Percentiles rank a stretch among this genome's conserved stretches.
Conservation (phyloP, 2,888 invertebrate species). For the Brachyptera risi region DNA sequence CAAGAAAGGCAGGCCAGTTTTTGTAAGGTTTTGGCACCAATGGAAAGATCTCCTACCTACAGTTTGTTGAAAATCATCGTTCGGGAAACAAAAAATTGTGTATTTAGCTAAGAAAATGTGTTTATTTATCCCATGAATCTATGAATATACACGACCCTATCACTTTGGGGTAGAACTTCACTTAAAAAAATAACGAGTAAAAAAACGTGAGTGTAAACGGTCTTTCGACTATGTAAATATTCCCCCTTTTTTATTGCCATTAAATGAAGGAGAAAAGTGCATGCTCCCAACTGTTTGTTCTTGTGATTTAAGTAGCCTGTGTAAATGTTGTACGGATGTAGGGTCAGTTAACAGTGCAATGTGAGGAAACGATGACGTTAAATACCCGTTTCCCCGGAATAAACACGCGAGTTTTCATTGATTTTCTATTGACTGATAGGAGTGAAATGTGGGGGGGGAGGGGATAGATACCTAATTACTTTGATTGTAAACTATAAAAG, state of each 20-base stretch:
- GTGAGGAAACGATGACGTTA: background rate
- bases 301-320: conserved; percentile 15
- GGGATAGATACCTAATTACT: background rate
- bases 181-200: no score
- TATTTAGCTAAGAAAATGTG: background rate
- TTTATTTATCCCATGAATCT: background rate
- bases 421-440: background rate
- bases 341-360: conserved; percentile 13
- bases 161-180: no score
- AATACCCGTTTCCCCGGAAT: background rate
- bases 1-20: background rate
- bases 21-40: background rate
- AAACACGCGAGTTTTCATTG: background rate
- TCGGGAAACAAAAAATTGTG: background rate
- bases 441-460: no score
- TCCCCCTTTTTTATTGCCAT: conserved; percentile 24
- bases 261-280: conserved; percentile 21
- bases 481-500: background rate
- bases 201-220: conserved; percentile 11
- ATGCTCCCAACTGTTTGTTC: conserved; percentile 25
- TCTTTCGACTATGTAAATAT: conserved; percentile 25
- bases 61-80: background rate
- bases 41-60: background rate
- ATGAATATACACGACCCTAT: no score
- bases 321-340: conserved; percentile 18